Evolutionary conservation across 2,888 invertebrate genomes (phyloP).

Genomic region (Xestoiulus laeticollis): DNA sequence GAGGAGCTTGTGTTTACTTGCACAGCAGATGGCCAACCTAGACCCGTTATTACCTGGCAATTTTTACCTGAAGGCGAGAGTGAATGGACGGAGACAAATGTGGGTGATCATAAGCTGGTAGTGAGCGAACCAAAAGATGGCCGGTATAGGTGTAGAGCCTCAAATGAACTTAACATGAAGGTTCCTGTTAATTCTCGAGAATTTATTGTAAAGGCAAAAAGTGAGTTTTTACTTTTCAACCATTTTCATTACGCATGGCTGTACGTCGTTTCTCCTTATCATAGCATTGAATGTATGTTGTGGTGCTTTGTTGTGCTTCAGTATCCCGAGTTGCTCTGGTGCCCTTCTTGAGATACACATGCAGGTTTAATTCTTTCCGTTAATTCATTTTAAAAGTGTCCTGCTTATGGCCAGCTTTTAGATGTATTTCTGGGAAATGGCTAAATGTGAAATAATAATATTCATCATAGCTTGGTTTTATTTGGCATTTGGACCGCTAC

Average conservation of each 20-base stretch:
- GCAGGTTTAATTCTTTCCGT: neutral
- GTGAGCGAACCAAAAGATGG: conserved; percentile 4
- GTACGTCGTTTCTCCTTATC: conserved; percentile 5
- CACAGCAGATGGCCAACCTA: neutral
- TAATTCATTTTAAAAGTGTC: neutral
- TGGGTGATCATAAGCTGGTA: neutral
- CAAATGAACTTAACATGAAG: neutral
- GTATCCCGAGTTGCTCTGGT: conserved; percentile 35
- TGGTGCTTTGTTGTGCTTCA: conserved; percentile 44
- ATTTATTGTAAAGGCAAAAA: neutral
- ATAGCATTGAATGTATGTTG: conserved; percentile 3
- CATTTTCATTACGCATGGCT: conserved; percentile 14
- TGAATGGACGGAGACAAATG: neutral
- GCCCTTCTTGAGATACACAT: neutral
- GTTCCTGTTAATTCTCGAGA: neutral
- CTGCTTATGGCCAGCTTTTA: conserved; percentile 48
- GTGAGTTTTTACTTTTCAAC: conserved; percentile 39
- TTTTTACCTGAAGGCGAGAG: neutral
- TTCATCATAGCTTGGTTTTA: neutral
- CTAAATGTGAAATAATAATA: neutral
- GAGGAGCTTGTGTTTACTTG: neutral
- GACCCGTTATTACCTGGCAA: neutral
- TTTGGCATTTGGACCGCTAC: conserved; percentile 18
- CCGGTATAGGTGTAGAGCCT: neutral
- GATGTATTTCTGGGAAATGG: conserved; percentile 48